Base-by-base conservation (phyloP, 2,113 vertebrate genomes). In the Dissostichus mawsoni region DNA sequence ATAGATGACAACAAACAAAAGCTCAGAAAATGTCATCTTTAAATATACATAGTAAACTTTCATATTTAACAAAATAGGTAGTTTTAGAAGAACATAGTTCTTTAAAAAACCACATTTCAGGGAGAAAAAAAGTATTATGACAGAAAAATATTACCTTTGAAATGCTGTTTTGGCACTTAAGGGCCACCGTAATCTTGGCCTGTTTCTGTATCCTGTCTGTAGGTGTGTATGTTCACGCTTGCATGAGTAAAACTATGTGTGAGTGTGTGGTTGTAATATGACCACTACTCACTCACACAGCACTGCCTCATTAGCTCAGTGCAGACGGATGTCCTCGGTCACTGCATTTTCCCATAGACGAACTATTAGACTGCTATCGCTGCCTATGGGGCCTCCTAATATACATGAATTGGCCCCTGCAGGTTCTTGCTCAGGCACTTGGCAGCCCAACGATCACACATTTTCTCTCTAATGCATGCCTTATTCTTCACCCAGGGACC, bases 331-430 rank as follows among this genome's bases (percentile, higher is more conserved):
- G 52, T 76, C 75, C 78, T 41, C 4, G 47, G 52, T 81, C 69
- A 71, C 47, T 53, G 68, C 23, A 20, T 73, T 83, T 84, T 83
- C 70, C 76, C 14, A 4, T 55, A 70, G 67, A 87, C 66, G 83
- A 83, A 76, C 75, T 80, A 69, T 48, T 6, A 36, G 36, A 36
- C 36, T 76, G 64, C 55, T 23, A 17, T 47, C 20, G 78, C 62
- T 81, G 74, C 81, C 63, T 67, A 64, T 74, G 61, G 82, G 81
- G 74, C 56, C 23, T 80, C 66, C 69, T 86, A 82, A 87, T 91
- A 82, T 78, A 86, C 86, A 91, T 78, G 78, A 85, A 91, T 82
- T 78, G 69, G 61, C 59, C 63, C 81, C 75, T 65, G 78, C 36
- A 78, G 83, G 85, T 82, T 82, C 52, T 65, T 78, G 63, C 74